These are phyloP conservation scores for Amitus sp. DNA, from an alignment of 2,888 invertebrate genomes.

Conservation along the genomic window DNA sequence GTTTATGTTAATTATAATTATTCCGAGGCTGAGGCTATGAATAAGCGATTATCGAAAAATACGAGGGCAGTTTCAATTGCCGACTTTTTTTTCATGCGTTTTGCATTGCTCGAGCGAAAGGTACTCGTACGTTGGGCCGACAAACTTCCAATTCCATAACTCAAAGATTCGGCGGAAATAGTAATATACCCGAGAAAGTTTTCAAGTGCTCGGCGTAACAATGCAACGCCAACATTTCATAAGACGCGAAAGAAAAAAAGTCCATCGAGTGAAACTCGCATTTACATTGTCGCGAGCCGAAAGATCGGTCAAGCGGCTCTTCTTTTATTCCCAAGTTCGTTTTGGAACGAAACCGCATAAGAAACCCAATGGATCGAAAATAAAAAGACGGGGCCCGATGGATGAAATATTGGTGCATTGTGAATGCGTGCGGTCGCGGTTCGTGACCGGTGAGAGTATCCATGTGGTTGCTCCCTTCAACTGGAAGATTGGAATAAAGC, in stretches of 20 bases:
- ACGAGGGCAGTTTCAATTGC: not conserved
- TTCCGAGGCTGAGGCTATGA: not conserved
- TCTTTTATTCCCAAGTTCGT: no score
- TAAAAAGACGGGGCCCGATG: not conserved
- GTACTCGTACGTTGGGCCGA: not conserved
- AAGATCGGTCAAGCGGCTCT: not conserved
- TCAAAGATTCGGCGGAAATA: slow-evolving; percentile 2
- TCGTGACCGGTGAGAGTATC: slow-evolving; percentile 1
- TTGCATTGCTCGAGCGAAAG: not conserved
- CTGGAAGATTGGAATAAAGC: not conserved
- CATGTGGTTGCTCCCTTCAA: not conserved
- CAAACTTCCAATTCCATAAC: not conserved
- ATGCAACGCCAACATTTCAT: not conserved
- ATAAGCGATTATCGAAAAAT: not conserved
- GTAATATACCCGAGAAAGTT: slow-evolving; percentile 1
- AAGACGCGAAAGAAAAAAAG: slow-evolving; percentile 5
- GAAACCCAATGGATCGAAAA: no score
- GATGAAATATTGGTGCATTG: slow-evolving; percentile 1
- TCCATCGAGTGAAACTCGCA: not conserved
- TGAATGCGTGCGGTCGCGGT: not conserved
- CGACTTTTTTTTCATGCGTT: not conserved
- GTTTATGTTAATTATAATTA: not conserved
- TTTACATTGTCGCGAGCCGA: not conserved
- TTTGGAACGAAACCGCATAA: no score
- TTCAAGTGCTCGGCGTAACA: not conserved